Conservation (phyloP, 1,140 invertebrate species). For the Drosophila arizonae region DNA sequence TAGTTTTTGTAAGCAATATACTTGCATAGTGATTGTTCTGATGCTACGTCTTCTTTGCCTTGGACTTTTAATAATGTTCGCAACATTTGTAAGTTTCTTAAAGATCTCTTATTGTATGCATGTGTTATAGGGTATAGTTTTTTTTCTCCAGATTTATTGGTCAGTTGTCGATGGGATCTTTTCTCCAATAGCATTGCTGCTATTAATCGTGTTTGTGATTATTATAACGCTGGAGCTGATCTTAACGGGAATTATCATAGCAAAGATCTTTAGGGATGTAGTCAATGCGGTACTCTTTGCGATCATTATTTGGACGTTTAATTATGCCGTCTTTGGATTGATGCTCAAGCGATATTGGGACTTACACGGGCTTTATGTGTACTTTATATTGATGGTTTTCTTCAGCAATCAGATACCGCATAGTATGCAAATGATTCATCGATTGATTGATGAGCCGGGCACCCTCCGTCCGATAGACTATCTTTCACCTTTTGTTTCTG, state of each 20-base stretch:
- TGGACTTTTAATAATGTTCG: conserved; percentile 17
- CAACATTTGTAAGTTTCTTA: conserved; percentile 46
- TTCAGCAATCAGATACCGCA: conserved; percentile 63
- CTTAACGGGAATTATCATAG: conserved; percentile 54
- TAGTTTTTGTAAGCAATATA: conserved; percentile 49
- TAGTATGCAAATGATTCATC: conserved; percentile 51
- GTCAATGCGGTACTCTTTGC: conserved; percentile 54
- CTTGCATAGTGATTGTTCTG: conserved; percentile 45
- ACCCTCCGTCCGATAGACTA: conserved; percentile 13
- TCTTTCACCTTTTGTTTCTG: conserved; percentile 36
- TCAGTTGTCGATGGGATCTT: not conserved
- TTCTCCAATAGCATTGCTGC: not conserved
- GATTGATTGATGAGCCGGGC: conserved; percentile 9
- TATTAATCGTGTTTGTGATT: conserved; percentile 33
- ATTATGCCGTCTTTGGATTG: conserved; percentile 61
- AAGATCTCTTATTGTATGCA: not conserved
- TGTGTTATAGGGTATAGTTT: conserved; percentile 4
- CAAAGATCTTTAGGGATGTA: conserved; percentile 47
- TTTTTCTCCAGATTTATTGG: conserved; percentile 39
- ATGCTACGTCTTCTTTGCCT: conserved; percentile 46
- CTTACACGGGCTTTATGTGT: conserved; percentile 34
- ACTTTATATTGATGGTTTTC: conserved; percentile 55
- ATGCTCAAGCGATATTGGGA: conserved; percentile 56
- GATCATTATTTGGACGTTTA: conserved; percentile 55
- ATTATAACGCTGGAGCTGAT: conserved; percentile 57